Evolutionary conservation across 2,888 invertebrate species (phyloP).

Genomic region (Artemia sinica): DNA sequence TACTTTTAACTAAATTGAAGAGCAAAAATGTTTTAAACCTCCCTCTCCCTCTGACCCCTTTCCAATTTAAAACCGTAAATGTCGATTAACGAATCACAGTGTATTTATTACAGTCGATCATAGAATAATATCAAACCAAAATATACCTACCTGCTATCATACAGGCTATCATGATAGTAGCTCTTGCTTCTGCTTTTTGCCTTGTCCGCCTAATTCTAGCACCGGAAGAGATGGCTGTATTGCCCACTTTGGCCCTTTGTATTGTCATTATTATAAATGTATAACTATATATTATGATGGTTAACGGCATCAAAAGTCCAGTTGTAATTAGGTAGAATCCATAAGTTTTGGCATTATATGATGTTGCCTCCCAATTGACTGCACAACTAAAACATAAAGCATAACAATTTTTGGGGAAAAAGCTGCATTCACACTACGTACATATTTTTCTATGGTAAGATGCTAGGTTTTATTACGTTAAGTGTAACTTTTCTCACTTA

Average conservation of each 20-base stretch:
- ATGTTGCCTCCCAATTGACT: neutral
- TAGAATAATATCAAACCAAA: no score
- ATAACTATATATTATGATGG: neutral
- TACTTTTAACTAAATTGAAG: no score
- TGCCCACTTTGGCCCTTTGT: neutral
- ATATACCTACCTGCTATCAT: neutral
- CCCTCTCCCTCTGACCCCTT: no score
- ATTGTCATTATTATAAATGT: neutral
- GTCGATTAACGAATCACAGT: no score
- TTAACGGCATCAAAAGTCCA: neutral
- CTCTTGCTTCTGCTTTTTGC: slow-evolving; percentile 4
- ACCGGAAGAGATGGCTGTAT: neutral
- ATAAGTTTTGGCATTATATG: slow-evolving; percentile 2
- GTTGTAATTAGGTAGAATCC: neutral
- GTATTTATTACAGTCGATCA: no score
- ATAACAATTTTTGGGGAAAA: no score
- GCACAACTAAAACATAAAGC: neutral
- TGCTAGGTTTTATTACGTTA: no score
- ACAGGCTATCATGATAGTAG: slow-evolving; percentile 3
- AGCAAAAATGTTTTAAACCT: no score
- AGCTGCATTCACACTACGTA: no score
- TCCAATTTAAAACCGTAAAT: no score
- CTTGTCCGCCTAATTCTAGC: neutral
- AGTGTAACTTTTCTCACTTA: no score
- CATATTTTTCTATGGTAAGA: no score